These are phyloP conservation scores for Aurelia coerulea DNA, from an alignment of 30 jellyfish, hydroid and myxozoan genomes.

Conservation along the genomic window DNA sequence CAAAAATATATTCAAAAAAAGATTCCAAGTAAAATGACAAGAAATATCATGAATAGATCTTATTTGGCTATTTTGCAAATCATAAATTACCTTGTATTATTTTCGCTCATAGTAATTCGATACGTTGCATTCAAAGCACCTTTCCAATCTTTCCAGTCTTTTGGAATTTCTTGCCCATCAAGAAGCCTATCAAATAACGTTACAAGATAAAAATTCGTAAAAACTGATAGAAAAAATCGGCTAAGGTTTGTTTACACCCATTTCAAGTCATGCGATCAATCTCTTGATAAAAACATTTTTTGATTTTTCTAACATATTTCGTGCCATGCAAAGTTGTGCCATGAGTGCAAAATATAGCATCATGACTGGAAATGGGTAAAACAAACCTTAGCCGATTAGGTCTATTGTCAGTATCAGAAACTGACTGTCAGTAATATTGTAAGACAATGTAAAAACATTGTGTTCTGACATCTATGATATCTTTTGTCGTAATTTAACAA, in stretches of 20 bases:
- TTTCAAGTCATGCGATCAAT: too few species aligned
- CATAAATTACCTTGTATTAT: conserved; percentile 12
- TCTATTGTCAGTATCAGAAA: not conserved
- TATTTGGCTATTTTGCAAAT: too few species aligned
- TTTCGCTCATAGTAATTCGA: conserved; percentile 67
- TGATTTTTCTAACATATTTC: not conserved
- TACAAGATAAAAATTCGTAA: not conserved
- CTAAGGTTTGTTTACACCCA: too few species aligned
- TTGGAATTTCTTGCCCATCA: conserved; percentile 81
- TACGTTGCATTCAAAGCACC: conserved; percentile 85
- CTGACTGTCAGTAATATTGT: too few species aligned
- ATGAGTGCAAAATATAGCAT: too few species aligned
- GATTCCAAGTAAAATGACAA: too few species aligned
- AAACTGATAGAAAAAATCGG: too few species aligned
- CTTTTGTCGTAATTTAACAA: not conserved
- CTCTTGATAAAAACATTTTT: not conserved
- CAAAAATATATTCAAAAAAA: too few species aligned
- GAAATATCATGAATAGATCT: too few species aligned
- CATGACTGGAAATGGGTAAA: too few species aligned
- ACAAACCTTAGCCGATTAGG: too few species aligned
- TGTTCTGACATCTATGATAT: not conserved
- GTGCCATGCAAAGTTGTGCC: too few species aligned
- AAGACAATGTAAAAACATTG: not conserved
- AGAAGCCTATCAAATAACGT: conserved; percentile 36
- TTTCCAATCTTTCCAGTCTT: conserved; percentile 86